Evolutionary conservation across 2,888 invertebrate genomes (phyloP).

Genomic region (Agonum fuliginosum): DNA sequence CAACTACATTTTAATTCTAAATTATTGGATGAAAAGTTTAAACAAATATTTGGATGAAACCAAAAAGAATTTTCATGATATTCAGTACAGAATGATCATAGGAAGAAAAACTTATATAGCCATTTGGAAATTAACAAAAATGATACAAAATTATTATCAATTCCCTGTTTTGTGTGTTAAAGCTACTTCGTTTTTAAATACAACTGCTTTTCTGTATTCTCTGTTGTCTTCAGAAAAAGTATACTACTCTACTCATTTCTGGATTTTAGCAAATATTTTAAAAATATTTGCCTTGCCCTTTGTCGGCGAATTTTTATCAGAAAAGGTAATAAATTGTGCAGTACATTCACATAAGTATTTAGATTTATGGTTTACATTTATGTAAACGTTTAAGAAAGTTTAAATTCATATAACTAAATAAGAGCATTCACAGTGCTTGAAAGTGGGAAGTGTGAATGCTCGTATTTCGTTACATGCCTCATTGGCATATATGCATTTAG

Average conservation of each 20-base stretch:
- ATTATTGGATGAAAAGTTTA: constrained; percentile 34
- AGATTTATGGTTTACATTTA: too few relatives aligned
- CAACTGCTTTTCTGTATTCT: constrained; percentile 41
- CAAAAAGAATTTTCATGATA: constrained; percentile 14
- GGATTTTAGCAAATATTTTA: constrained; percentile 32
- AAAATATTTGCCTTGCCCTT: constrained; percentile 50
- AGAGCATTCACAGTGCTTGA: too few relatives aligned
- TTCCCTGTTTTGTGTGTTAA: constrained; percentile 50
- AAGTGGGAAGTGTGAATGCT: too few relatives aligned
- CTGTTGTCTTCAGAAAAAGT: neutral
- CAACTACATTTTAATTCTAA: constrained; percentile 48
- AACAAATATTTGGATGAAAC: constrained; percentile 15
- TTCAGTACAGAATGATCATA: constrained; percentile 14
- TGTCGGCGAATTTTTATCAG: constrained; percentile 26
- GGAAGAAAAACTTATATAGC: constrained; percentile 30
- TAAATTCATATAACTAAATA: too few relatives aligned
- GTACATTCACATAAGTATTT: too few relatives aligned
- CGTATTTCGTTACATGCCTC: too few relatives aligned
- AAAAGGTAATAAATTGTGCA: too few relatives aligned
- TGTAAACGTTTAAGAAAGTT: too few relatives aligned
- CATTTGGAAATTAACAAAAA: constrained; percentile 28
- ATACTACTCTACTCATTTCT: constrained; percentile 16
- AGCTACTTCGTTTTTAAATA: constrained; percentile 54
- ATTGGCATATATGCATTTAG: too few relatives aligned
- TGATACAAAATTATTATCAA: constrained; percentile 41